A percentile compares a stretch with the other conserved stretches of the same genome.
phyloP scores from a whole-genome alignment of 2,113 vertebrate genomes.

The Thymallus thymallus region DNA sequence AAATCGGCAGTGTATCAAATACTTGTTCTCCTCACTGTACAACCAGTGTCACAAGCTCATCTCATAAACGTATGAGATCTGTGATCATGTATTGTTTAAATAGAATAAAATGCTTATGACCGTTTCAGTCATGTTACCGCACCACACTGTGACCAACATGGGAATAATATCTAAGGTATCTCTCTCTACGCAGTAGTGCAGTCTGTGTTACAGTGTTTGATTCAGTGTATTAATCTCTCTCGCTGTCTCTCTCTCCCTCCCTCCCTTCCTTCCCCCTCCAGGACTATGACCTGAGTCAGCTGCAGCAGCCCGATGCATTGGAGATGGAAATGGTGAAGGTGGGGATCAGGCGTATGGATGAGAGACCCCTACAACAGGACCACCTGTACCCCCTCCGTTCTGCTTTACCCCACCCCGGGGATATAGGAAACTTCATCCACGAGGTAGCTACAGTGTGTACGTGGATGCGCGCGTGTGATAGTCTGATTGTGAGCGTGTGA shows the following conservation, averaged over 20 bases:
- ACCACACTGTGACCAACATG: no score
- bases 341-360: conserved; percentile 90
- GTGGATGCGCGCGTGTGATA: no score
- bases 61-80: no score
- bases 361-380: conserved; percentile 92
- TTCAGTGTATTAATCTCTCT: not conserved
- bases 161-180: no score
- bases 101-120: no score
- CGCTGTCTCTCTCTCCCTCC: not conserved
- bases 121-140: not conserved
- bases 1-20: no score
- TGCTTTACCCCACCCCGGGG: conserved; percentile 92
- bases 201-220: no score
- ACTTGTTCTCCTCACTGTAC: no score
- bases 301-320: conserved; percentile 94
- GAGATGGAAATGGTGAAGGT: conserved; percentile 93
- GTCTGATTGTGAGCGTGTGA: no score
- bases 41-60: no score
- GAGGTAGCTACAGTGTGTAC: conserved; percentile 76
- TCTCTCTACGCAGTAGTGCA: no score
- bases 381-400: conserved; percentile 94
- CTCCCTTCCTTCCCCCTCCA: conserved; percentile 40
- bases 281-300: conserved; percentile 98
- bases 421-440: conserved; percentile 98
- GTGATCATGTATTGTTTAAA: no score